Base-by-base conservation (phyloP, 2,797 vertebrate species). In the Hippopotamyrus pictus region DNA sequence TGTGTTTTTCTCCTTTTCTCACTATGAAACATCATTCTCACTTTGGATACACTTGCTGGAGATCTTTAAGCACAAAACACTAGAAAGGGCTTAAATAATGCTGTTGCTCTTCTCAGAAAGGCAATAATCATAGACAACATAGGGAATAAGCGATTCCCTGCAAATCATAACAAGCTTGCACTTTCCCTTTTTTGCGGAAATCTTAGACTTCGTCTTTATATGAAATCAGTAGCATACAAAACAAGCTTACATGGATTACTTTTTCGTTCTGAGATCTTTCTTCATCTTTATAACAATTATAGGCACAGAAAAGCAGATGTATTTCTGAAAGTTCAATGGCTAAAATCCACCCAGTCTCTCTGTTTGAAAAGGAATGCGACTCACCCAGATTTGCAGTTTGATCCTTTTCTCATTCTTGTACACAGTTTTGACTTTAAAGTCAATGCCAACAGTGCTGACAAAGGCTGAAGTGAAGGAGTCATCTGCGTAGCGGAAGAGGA, bases 381-480 rank as follows among this genome's bases (percentile, higher is more conserved):
- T 96, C 96, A 99, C 98, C 98, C 98, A 99, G 92, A 99, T 99
- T 95, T 99, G 98, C 90, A 99, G 96, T 93, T 99, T 99, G 96
- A 99, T 99, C 95, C 98, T 97, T 95, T 99, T 99, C 94, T 98
- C 98, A 44, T 99, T 99, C 96, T 97, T 99, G 95, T 98, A 99
- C 90, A 99, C 97, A 0, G 98, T 99, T 96, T 99, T 99, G 86
- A 99, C 98, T 96, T 99, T 99, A 95, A 99, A 99, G 96, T 99
- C 98, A 0, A 99, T 99, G 91, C 98, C 98, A 59, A 99, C 98
- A 0, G 98, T 99, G 97, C 98, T 99, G 94, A 99, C 98, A 12
- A 99, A 99, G 73, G 98, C 98, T 19, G 98, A 99, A 0, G 98
- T 99, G 93, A 99, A 99, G 91, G 98, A 98, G 90, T 99, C 98